Evolutionary conservation across 2,113 vertebrate species (phyloP), one percentile per base, ranked within the genome.

Genomic region (Nibea coibor): DNA sequence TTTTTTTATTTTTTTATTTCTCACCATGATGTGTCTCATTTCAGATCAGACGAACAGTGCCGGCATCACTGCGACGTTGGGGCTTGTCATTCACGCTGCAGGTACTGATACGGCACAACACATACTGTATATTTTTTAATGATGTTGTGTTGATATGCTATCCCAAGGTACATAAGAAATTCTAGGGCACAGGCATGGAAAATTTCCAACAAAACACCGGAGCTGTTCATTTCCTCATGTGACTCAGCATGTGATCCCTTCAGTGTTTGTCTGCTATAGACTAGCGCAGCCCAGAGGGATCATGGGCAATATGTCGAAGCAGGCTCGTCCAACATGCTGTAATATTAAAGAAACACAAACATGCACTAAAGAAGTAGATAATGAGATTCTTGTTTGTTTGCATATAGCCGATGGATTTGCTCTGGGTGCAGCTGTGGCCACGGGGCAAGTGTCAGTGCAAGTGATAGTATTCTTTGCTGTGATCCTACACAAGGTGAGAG

Each of bases 31-130:
- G 1, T 53, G 39, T 89, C 20, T 92, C 10, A 43, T 87, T 91
- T 72, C 88, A 96, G 96, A 79, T 14, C 86, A 86, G 14, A 73
- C 65, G 0, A 83, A 62, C 19, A 90, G 89, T 9, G 81, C 78
- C 11, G 93, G 94, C 64, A 73, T 95, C 35, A 96, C 94, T 0
- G 91, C 95, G 42, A 96, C 95, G 2, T 48, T 96, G 61, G 96
- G 96, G 1, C 92, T 96, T 43, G 92, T 96, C 16, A 96, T 96
- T 51, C 96, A 96, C 2, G 93, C 94, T 28, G 95, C 95, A 94
- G 95, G 96, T 96, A 93, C 2, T 56, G 26, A 50, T 2, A 39
- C 26, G 14, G 7, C 17, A 0, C 26, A 31, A 71, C 35, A 17
- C 48, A 4, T 4, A 42, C 5, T 10, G 0, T 28, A 16, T 19